phyloP scores from a whole-genome alignment of 23 tunicate genomes.

The Ascidia mentula region DNA sequence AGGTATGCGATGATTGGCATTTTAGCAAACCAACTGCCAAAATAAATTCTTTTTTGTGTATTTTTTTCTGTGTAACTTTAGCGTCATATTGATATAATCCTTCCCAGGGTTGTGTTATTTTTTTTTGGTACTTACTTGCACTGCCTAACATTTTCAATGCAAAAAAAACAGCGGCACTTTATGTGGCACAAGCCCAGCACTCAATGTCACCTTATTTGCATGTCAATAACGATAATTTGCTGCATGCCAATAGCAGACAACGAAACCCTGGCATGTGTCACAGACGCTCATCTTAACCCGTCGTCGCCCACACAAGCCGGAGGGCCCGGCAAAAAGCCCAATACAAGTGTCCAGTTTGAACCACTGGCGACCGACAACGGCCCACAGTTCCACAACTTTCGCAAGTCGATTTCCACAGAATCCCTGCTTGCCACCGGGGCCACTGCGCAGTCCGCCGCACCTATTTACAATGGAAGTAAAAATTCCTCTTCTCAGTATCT shows the following conservation, averaged over 20 bases:
- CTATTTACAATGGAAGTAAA: conserved; percentile 9
- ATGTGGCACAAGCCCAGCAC: too few species aligned
- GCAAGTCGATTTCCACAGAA: conserved; percentile 71
- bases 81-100: too few species aligned
- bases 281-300: neutral
- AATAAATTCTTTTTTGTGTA: too few species aligned
- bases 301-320: neutral
- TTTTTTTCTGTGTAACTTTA: too few species aligned
- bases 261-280: conserved; percentile 2
- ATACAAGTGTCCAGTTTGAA: neutral
- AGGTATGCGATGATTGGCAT: too few species aligned
- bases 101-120: too few species aligned
- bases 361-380: neutral
- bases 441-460: conserved; percentile 29
- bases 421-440: conserved; percentile 39
- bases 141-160: too few species aligned
- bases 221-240: neutral
- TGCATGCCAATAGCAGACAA: neutral
- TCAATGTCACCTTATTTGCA: neutral
- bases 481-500: neutral
- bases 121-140: too few species aligned
- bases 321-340: neutral
- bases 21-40: too few species aligned
- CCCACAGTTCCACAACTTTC: neutral
- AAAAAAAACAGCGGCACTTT: too few species aligned